Percentiles rank a stretch among this genome's conserved stretches.
phyloP scores from a whole-genome alignment of 2,888 invertebrate genomes.

The Thymelicus lineola region DNA sequence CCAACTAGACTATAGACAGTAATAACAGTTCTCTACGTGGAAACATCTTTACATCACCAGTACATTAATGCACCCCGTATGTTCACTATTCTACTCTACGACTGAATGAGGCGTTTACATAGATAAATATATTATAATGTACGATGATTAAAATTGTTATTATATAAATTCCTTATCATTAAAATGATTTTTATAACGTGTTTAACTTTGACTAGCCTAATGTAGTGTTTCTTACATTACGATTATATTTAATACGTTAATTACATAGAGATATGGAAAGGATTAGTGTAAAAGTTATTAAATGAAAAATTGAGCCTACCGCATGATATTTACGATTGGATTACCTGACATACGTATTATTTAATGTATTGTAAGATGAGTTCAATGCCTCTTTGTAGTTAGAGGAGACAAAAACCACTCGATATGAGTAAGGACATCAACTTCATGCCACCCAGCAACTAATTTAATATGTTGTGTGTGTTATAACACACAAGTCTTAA shows the following conservation, averaged over 20 bases:
- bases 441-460: too few relatives aligned
- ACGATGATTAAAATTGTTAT: conserved; percentile 11
- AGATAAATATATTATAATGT: conserved; percentile 14
- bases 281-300: too few relatives aligned
- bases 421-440: too few relatives aligned
- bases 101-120: conserved; percentile 18
- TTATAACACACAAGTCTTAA: too few relatives aligned
- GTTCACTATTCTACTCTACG: conserved; percentile 15
- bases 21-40: conserved; percentile 36
- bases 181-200: conserved; percentile 1
- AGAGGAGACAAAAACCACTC: too few relatives aligned
- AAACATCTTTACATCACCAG: conserved; percentile 3
- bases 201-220: conserved; percentile 3
- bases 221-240: background rate
- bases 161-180: background rate
- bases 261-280: too few relatives aligned
- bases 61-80: conserved; percentile 7
- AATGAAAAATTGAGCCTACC: too few relatives aligned
- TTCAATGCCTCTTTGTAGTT: too few relatives aligned
- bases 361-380: too few relatives aligned
- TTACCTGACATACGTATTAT: too few relatives aligned
- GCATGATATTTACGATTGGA: too few relatives aligned
- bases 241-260: background rate
- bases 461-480: too few relatives aligned
- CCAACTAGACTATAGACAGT: conserved; percentile 34